Evolutionary conservation across 2,888 invertebrate species (phyloP).

Genomic region (Andrena praecox): DNA sequence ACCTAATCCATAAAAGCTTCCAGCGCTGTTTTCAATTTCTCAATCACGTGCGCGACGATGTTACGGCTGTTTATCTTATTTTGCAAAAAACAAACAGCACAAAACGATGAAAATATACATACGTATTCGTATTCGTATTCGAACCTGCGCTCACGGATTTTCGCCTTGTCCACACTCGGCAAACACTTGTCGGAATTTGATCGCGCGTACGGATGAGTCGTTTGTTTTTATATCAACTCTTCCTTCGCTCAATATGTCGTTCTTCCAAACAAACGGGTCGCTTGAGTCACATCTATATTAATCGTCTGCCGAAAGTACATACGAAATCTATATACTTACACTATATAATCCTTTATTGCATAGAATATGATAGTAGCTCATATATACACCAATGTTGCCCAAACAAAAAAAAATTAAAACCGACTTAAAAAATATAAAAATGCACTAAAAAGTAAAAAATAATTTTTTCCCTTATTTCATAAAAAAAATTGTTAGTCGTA

Average conservation of each 20-base stretch:
- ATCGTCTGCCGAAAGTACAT: not conserved
- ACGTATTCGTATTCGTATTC: slow-evolving; percentile 5
- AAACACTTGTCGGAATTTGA: slow-evolving; percentile 72
- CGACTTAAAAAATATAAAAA: too few species aligned
- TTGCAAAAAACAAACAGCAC: not conserved
- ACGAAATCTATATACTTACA: not conserved
- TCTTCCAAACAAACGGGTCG: slow-evolving; percentile 33
- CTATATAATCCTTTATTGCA: not conserved
- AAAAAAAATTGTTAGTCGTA: too few species aligned
- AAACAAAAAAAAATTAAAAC: too few species aligned
- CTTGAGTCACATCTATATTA: slow-evolving; percentile 12
- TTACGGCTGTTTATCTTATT: not conserved
- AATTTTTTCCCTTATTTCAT: too few species aligned
- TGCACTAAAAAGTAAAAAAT: too few species aligned
- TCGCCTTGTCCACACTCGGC: slow-evolving; percentile 57
- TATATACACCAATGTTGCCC: too few species aligned
- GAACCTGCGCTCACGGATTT: slow-evolving; percentile 28
- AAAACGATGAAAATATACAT: slow-evolving; percentile 12
- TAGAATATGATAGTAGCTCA: too few species aligned
- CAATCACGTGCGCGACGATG: not conserved
- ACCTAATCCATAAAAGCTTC: too few species aligned
- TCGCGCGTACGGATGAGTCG: slow-evolving; percentile 64
- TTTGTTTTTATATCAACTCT: slow-evolving; percentile 75
- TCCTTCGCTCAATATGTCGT: slow-evolving; percentile 46
- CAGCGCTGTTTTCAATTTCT: not conserved